Percentiles rank a stretch among this genome's conserved stretches.
Evolutionary conservation across 1,140 invertebrate genomes (phyloP).

Genomic region (Lordiphosa collinella): DNA sequence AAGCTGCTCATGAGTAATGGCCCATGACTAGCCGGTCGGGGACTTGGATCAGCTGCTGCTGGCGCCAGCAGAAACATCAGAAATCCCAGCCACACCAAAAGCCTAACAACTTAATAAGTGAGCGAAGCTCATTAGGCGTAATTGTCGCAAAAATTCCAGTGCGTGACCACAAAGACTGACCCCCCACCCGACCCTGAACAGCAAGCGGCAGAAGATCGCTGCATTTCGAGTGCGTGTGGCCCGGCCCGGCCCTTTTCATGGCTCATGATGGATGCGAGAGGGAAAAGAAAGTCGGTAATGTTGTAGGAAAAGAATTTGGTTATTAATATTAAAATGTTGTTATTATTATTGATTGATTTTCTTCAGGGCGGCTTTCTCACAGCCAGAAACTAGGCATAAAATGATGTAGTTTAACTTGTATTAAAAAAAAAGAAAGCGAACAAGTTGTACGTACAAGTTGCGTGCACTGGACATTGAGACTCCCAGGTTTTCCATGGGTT

Average conservation of each 20-base stretch:
- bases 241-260: background rate
- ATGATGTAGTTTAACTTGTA: too few relatives aligned
- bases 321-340: too few relatives aligned
- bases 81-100: background rate
- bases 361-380: too few relatives aligned
- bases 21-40: background rate
- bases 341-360: too few relatives aligned
- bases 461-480: too few relatives aligned
- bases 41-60: conserved; percentile 12
- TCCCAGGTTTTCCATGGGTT: too few relatives aligned
- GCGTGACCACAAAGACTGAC: conserved; percentile 16
- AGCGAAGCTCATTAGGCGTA: conserved; percentile 36
- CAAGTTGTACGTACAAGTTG: too few relatives aligned
- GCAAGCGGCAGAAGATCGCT: background rate
- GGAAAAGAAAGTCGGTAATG: too few relatives aligned
- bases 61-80: conserved; percentile 32
- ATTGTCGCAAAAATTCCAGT: conserved; percentile 45
- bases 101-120: conserved; percentile 12
- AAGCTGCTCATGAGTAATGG: conserved; percentile 21
- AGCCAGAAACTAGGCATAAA: too few relatives aligned
- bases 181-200: background rate
- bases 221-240: conserved; percentile 1
- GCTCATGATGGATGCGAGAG: too few relatives aligned
- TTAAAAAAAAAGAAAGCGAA: too few relatives aligned
- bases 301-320: too few relatives aligned